Conservation (phyloP, 2,113 vertebrate genomes). For the Epinephelus cyanopodus region DNA sequence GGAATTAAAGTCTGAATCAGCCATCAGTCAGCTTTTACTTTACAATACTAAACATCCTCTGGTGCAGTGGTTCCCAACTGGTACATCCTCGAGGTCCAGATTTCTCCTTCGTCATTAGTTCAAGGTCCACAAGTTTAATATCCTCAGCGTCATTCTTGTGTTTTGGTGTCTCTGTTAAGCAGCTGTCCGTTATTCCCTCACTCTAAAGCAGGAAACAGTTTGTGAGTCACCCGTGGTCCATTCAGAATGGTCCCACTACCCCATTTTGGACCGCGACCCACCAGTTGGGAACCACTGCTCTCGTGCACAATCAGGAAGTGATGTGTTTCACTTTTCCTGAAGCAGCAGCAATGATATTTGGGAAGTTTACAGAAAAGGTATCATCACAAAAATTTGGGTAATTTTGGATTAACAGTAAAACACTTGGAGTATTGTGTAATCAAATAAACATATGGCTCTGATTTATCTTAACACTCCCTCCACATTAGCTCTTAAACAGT, state of each 20-base stretch:
- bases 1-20: neutral
- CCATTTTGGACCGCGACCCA: no score
- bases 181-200: no score
- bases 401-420: neutral
- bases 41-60: neutral
- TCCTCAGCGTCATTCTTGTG: no score
- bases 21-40: neutral
- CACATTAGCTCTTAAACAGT: slow-evolving; percentile 18
- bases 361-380: neutral
- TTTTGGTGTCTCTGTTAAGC: no score
- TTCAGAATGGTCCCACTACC: no score
- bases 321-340: neutral
- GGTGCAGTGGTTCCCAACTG: neutral
- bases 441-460: neutral
- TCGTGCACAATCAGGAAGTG: slow-evolving; percentile 8
- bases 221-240: no score
- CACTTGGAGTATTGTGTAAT: neutral
- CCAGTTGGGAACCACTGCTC: no score
- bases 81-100: no score
- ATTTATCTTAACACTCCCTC: neutral
- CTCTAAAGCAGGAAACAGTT: no score
- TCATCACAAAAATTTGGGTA: neutral
- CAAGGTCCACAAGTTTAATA: no score
- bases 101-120: no score
- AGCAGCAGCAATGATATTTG: neutral